Percentiles rank a stretch among this genome's conserved stretches.
Evolutionary conservation across 2,113 vertebrate genomes (phyloP).

Genomic region (Phalacrocorax brasilianus): DNA sequence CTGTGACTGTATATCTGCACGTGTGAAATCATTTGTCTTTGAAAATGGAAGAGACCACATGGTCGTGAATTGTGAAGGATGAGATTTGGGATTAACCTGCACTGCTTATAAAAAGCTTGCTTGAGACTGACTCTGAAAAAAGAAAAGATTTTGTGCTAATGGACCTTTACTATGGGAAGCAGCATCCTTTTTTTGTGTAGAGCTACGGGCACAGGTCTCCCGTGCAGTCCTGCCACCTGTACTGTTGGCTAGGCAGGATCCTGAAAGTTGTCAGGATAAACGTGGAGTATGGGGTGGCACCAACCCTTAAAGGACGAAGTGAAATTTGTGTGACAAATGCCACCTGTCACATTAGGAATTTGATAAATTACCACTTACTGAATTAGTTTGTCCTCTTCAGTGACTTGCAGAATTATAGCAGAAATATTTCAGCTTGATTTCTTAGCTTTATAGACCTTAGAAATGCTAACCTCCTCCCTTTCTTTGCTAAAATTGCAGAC

Average conservation of each 20-base stretch:
- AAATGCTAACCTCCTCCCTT: background rate
- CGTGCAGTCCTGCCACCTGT: background rate
- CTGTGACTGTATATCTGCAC: rapidly evolving
- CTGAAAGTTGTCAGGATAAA: background rate
- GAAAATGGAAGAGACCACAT: background rate
- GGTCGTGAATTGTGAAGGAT: background rate
- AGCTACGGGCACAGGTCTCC: background rate
- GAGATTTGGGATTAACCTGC: background rate
- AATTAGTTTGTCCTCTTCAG: slow-evolving; percentile 39
- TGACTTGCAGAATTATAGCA: slow-evolving; percentile 8
- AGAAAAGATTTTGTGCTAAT: background rate
- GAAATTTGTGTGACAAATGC: slow-evolving; percentile 9
- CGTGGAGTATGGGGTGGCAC: background rate
- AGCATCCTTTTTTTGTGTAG: background rate
- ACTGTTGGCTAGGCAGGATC: background rate
- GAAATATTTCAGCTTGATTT: slow-evolving; percentile 14
- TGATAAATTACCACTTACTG: slow-evolving; percentile 43
- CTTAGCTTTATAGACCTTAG: background rate
- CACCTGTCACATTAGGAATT: background rate
- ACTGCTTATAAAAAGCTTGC: background rate
- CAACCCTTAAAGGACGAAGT: background rate
- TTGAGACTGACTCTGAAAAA: background rate
- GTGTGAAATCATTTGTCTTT: background rate
- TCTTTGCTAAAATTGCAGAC: background rate
- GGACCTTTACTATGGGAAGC: background rate